Base-by-base conservation (phyloP, 1,140 invertebrate species). In the Artemia franciscana region DNA sequence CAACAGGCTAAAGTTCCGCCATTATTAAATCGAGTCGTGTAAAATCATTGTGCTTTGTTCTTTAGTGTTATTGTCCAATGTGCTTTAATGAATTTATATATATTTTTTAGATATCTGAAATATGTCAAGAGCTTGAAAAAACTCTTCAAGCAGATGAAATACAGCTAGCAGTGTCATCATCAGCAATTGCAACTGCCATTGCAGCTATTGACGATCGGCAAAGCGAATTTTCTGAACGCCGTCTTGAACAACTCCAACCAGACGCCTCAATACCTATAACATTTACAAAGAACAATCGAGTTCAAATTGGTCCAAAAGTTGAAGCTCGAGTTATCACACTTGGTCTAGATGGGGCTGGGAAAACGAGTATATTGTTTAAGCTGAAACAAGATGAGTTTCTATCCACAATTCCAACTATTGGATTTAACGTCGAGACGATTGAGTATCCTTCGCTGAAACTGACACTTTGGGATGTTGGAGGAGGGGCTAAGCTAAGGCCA, bases 231-330 rank as follows among this genome's bases (percentile, higher is more conserved):
- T 71, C 75, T 26, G 78, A 80, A 65, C 70, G 80, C 12, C 69
- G 71, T 18, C 76, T 75, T 4, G 78, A 80, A 59, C 78, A 79
- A 65, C 71, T 80, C 4, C 74, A 74, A 5, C 73, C 79, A 3
- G 79, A 82, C 64, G 74, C 78, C 3, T 74, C 75, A 61, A 80
- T 81, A 66, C 80, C 79, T 0, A 79, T 81, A 60, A 81, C 79
- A 63, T 81, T 81, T 67, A 81, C 79, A 28, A 79, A 79, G 78
- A 79, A 82, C 65, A 81, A 81, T 66, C 71, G 79, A 60, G 79
- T 82, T n/a, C 79, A 82, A 63, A 81, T 82, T 65, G 79, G 79
- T 26, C 79, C 78, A 15, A 80, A 80, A 67, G 80, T 81, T 61
- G 79, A 82, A 66, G 80, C 81, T 78, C 67, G 80, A 27, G 78